Base-by-base conservation (phyloP, 1,140 invertebrate genomes). In the Sminthurides bifidus region DNA sequence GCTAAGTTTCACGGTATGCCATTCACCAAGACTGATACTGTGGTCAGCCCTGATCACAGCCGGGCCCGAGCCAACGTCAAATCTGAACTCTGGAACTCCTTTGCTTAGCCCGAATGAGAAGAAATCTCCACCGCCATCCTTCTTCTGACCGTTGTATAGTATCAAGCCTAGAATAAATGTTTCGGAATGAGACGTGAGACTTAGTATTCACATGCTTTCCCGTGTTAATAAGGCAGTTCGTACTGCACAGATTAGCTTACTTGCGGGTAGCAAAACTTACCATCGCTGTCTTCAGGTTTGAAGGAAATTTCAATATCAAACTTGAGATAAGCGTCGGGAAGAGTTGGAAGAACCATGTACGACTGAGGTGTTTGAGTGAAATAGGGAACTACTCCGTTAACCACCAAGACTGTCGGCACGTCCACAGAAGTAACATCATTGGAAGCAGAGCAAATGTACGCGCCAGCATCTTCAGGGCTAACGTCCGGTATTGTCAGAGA, bases 281-380 rank as follows among this genome's bases (percentile, higher is more conserved):
- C 83, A 69, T 85, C 76, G 30, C 74, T 72, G 27, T 72, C 75
- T 67, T 86, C 81, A 0, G 92, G 87, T 70, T 85, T 90, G 72
- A 96, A 87, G 0, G 86, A 85, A 3, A 97, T 76, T 70, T 92
- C 83, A 52, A 96, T 83, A 65, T 85, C 83, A 64, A 94, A 91
- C 54, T 81, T 79, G 5, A 83, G 71, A 65, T 89, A 87, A 0
- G 84, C 81, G 61, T 89, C 81, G 0, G 78, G 73, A 0, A 92
- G 63, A 0, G 81, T 83, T 23, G 81, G 79, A 41, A 91, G 71
- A 2, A 78, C 74, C 37, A 92, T 75, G 69, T 82, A 92, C 62
- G 86, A 85, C 14, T 52, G 50, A 2, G 80, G 79, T 30, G 77
- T 71, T 68, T 89, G 85, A 40, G 76, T 76, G 69, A 94, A 94